phyloP scores from a whole-genome alignment of 2,797 vertebrate species.

The Neopelma chrysocephalum region DNA sequence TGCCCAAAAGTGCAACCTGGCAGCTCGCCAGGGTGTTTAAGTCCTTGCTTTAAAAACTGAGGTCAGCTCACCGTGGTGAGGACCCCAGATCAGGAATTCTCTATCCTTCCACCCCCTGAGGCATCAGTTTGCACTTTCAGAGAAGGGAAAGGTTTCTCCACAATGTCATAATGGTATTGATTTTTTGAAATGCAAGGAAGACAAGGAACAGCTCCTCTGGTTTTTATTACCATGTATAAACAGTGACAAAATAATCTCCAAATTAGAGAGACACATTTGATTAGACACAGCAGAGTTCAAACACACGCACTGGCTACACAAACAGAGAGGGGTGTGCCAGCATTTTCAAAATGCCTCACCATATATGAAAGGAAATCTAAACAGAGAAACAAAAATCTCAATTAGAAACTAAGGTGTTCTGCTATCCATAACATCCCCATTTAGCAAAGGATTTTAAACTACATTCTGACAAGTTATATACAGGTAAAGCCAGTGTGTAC shows the following conservation, averaged over 20 bases:
- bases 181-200: neutral
- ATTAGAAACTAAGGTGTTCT: neutral
- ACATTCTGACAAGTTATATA: neutral
- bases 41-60: neutral
- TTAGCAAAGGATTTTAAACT: neutral
- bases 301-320: neutral
- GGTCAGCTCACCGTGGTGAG: neutral
- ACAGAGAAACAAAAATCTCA: neutral
- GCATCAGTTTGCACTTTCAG: neutral
- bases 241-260: slow-evolving; percentile 5
- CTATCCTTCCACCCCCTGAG: rapidly evolving
- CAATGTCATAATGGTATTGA: neutral
- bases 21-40: neutral
- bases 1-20: neutral
- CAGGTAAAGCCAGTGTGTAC: neutral
- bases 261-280: neutral
- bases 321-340: neutral
- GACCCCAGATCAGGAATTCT: neutral
- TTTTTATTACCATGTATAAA: neutral
- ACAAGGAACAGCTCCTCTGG: neutral
- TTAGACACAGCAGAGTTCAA: neutral
- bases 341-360: neutral
- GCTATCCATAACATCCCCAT: neutral
- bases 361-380: neutral
- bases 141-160: neutral